Conservation (phyloP, 2,888 invertebrate genomes). For the Euclidia mi region DNA sequence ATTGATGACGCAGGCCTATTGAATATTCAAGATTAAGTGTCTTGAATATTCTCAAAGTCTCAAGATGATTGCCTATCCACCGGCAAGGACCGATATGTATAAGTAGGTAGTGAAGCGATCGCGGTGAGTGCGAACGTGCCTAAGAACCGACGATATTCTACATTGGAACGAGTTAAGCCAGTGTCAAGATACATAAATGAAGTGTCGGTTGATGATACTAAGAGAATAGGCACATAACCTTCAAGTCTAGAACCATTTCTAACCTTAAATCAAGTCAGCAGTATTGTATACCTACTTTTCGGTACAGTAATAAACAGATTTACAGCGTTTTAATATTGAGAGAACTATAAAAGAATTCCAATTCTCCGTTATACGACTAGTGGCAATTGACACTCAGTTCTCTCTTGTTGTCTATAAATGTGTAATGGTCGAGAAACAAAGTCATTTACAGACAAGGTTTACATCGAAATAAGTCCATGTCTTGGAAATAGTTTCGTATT, state of each 20-base stretch:
- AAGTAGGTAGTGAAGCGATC: constrained; percentile 48
- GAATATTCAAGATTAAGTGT: constrained; percentile 44
- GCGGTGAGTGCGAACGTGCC: constrained; percentile 67
- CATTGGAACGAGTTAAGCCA: constrained; percentile 57
- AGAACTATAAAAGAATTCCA: constrained; percentile 23
- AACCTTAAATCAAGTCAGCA: constrained; percentile 13
- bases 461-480: too few species aligned
- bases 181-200: constrained; percentile 49
- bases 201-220: constrained; percentile 35
- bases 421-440: too few species aligned
- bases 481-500: too few species aligned
- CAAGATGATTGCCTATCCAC: constrained; percentile 36
- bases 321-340: constrained; percentile 23
- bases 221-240: constrained; percentile 16
- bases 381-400: constrained; percentile 13
- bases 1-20: constrained; percentile 26
- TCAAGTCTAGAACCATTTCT: constrained; percentile 14
- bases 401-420: background rate
- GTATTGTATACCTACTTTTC: constrained; percentile 19
- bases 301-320: constrained; percentile 39
- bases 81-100: constrained; percentile 54
- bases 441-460: background rate
- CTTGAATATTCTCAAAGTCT: constrained; percentile 18
- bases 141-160: constrained; percentile 55
- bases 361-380: constrained; percentile 25